These are phyloP conservation scores for Hirtodrosophila confusa DNA, from an alignment of 2,888 invertebrate species.

Conservation along the genomic window DNA sequence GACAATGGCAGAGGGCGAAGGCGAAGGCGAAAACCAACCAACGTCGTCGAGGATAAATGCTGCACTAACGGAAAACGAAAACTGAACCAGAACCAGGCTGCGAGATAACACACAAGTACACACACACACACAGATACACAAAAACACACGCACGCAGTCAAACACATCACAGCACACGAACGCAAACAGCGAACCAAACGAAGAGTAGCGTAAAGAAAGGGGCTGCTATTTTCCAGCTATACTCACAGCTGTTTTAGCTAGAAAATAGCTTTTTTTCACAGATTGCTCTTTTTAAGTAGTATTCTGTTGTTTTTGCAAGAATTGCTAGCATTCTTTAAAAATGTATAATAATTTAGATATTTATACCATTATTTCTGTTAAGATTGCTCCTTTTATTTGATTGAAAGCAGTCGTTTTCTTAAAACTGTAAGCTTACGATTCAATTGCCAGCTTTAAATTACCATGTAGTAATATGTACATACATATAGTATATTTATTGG, in stretches of 20 bases:
- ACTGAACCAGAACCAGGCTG: constrained; percentile 65
- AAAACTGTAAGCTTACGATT: too few species aligned
- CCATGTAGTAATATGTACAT: too few species aligned
- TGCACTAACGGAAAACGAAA: constrained; percentile 69
- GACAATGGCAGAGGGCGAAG: constrained; percentile 54
- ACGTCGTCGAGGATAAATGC: constrained; percentile 70
- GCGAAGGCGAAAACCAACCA: constrained; percentile 51
- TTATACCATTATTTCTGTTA: too few species aligned
- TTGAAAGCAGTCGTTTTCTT: too few species aligned
- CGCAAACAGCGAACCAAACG: constrained; percentile 25
- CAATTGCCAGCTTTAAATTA: too few species aligned
- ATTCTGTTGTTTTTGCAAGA: not conserved
- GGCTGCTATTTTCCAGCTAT: constrained; percentile 29
- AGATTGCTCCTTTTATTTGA: too few species aligned
- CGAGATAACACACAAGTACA: constrained; percentile 59
- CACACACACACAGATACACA: constrained; percentile 10
- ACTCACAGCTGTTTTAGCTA: constrained; percentile 25
- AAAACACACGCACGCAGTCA: constrained; percentile 2
- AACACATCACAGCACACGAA: constrained; percentile 14
- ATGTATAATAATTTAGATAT: too few species aligned
- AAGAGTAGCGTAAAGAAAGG: constrained; percentile 42
- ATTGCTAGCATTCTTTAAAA: too few species aligned
- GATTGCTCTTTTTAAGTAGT: not conserved
- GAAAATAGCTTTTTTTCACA: constrained; percentile 25
- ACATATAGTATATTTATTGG: too few species aligned